Evolutionary conservation across 2,888 invertebrate species (phyloP), one percentile per base, ranked within the genome.

Genomic region (Sipha maydis): DNA sequence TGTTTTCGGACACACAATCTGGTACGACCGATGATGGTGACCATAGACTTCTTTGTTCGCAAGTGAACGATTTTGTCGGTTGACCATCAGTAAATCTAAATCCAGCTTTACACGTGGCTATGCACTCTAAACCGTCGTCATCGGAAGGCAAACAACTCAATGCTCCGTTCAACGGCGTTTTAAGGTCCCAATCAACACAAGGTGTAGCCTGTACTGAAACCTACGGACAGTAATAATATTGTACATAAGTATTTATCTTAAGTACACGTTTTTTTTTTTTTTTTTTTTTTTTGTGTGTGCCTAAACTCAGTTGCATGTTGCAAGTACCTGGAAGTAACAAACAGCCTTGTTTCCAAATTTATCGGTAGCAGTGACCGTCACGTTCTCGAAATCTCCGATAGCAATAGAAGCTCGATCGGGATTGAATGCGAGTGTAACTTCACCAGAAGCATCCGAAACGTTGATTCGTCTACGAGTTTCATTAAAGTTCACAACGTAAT

Each of bases 1-100:
- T 98, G 92, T 97, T 96, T 94, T 97, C 97, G 7, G 97, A 97
- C 38, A 98, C 98, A 92, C 98, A 98, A 91, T 98, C 97, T 0
- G 98, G 98, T 38, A 98, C 97, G 79, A 98, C 96, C 17, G 96
- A 96, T 3, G 95, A 95, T 2, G 98, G 98, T 19, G 94, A 93
- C 98, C 98, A 98, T 89, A 95, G 94, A 82, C 95, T 95, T 90
- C 95, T 95, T 0, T 94, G 94, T 91, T 96, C 95, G 91, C 98
- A 98, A 2, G 95, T 94, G 92, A 97, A 98, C 0, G 96, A 96
- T 92, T 97, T 98, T 0, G 95, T 94, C 3, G 96, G 95, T 91
- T 97, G 96, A 61, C 97, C 97, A 91, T 98, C 97, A 0, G 97
- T 97, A 91, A 98, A 98, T 91, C 97, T 89, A 83, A 94, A 97